Evolutionary conservation across 35 echinoderm and acorn worm species (phyloP).

Genomic region (Lytechinus variegatus): DNA sequence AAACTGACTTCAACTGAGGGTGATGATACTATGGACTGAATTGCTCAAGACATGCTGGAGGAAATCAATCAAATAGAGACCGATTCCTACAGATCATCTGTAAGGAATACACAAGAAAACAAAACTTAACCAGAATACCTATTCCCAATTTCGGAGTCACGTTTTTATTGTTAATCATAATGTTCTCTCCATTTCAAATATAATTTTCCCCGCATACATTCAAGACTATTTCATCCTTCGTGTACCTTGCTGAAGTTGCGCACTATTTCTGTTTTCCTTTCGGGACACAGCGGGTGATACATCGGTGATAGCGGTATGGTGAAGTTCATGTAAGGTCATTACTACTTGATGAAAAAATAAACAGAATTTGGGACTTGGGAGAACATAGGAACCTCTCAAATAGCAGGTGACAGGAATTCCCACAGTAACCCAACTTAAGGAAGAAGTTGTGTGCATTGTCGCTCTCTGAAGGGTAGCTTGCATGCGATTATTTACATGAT

Average conservation of each 20-base stretch:
- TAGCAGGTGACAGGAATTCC: background rate
- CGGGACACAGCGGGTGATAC: background rate
- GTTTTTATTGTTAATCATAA: no score
- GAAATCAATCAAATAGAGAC: no score
- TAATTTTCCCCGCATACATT: background rate
- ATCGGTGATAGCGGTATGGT: background rate
- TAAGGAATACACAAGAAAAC: no score
- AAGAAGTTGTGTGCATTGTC: background rate
- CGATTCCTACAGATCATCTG: no score
- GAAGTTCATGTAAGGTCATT: constrained; percentile 3
- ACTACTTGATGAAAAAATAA: background rate
- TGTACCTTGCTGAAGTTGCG: background rate
- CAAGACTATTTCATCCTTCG: background rate
- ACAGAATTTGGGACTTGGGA: background rate
- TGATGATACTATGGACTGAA: no score
- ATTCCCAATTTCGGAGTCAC: no score
- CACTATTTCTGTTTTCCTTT: background rate
- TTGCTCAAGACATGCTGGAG: no score
- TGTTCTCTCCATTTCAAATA: no score
- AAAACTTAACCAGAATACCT: no score
- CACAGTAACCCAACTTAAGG: background rate
- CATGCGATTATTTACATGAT: no score
- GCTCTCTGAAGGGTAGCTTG: background rate
- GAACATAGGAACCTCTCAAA: background rate
- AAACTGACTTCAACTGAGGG: no score